Evolutionary conservation across 1,140 invertebrate genomes (phyloP).

Genomic region (Lepidurus arcticus): DNA sequence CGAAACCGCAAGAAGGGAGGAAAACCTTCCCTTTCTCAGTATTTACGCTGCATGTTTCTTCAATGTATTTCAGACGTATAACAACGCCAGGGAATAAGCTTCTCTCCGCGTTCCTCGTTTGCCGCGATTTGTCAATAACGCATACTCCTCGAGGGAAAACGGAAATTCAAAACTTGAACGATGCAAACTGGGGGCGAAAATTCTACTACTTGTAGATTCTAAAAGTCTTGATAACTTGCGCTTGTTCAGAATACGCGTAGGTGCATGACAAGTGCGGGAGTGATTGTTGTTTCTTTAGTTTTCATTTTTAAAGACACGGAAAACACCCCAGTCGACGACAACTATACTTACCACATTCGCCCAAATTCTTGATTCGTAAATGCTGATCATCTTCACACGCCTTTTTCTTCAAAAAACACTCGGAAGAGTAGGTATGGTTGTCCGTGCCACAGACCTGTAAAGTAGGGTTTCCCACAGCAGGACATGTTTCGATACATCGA

Average conservation of each 20-base stretch:
- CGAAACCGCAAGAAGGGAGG: neutral
- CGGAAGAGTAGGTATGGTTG: conserved; percentile 70
- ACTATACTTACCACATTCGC: conserved; percentile 12
- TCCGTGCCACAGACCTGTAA: conserved; percentile 56
- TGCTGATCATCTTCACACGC: conserved; percentile 50
- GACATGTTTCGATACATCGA: conserved; percentile 43
- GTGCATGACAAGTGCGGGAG: too few species aligned
- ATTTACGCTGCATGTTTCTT: neutral
- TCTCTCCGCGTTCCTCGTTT: neutral
- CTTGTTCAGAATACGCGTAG: too few species aligned
- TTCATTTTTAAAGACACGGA: neutral
- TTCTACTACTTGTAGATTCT: too few species aligned
- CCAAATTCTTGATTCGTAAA: neutral
- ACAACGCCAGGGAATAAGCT: neutral
- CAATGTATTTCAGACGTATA: neutral
- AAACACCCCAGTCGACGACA: neutral
- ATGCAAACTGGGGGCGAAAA: too few species aligned
- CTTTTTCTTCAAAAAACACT: conserved; percentile 71
- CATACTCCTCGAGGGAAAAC: neutral
- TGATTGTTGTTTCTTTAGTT: too few species aligned
- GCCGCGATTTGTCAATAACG: neutral
- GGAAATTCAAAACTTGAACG: too few species aligned
- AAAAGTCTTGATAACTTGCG: too few species aligned
- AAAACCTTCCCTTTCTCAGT: neutral
- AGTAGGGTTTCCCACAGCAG: conserved; percentile 15